Conservation (phyloP, 2,797 vertebrate species). For the Phrynocephalus vlangalii region DNA sequence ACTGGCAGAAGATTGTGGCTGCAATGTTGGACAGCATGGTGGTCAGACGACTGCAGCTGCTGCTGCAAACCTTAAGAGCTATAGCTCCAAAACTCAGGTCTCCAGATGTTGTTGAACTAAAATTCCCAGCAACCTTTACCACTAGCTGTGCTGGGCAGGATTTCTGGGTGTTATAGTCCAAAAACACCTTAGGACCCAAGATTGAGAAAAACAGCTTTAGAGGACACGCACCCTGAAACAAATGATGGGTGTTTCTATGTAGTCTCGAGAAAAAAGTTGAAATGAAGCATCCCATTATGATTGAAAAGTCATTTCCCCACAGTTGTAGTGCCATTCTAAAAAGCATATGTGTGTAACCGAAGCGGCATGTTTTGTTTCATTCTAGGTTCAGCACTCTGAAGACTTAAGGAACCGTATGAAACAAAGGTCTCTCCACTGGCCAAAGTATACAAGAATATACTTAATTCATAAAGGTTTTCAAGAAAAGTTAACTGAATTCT, state of each 20-base stretch:
- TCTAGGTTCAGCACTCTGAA: background rate
- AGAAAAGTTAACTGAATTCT: background rate
- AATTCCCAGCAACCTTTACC: too few relatives aligned
- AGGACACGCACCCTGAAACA: background rate
- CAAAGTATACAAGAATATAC: background rate
- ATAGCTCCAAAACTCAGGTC: too few relatives aligned
- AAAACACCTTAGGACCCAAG: too few relatives aligned
- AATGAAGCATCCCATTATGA: background rate
- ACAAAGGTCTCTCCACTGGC: background rate
- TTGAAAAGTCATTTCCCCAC: too few relatives aligned
- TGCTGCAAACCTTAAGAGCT: background rate
- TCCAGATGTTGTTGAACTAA: too few relatives aligned
- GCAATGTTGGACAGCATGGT: background rate
- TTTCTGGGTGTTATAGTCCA: too few relatives aligned
- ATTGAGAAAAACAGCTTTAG: too few relatives aligned
- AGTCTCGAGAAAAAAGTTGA: background rate
- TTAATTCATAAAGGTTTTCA: background rate
- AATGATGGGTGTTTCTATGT: background rate
- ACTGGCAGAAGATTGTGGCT: background rate
- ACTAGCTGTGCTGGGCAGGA: too few relatives aligned
- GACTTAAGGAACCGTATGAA: constrained; percentile 2
- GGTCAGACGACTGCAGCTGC: background rate
- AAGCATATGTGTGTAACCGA: background rate
- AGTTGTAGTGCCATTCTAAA: background rate
- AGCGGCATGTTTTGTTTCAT: background rate